These are phyloP conservation scores for Archegozetes longisetosus DNA, from an alignment of 1,140 invertebrate species.

Conservation along the genomic window DNA sequence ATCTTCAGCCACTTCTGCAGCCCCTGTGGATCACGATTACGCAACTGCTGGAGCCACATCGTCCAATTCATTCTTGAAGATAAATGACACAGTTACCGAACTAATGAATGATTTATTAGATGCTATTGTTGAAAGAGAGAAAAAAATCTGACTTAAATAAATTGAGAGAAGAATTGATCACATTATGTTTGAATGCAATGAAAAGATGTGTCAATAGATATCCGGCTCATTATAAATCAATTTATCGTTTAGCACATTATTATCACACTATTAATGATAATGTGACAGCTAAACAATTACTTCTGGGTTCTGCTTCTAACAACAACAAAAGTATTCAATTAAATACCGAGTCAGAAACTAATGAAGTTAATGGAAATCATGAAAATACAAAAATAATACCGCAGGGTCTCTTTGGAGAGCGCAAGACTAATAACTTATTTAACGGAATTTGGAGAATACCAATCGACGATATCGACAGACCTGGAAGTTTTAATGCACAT, in stretches of 20 bases:
- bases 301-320: conserved; percentile 39
- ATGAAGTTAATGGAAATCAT: conserved; percentile 3
- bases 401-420: conserved; percentile 63
- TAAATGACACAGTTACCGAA: conserved; percentile 17
- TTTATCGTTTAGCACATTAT: conserved; percentile 68
- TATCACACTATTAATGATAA: conserved; percentile 49
- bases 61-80: not conserved
- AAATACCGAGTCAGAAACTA: not conserved
- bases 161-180: conserved; percentile 30
- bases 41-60: conserved; percentile 23
- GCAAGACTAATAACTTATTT: conserved; percentile 72
- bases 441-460: conserved; percentile 86
- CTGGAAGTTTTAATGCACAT: conserved; percentile 76
- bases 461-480: conserved; percentile 68
- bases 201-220: conserved; percentile 68
- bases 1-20: not conserved
- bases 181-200: conserved; percentile 51
- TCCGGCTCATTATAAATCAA: conserved; percentile 78
- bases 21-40: conserved; percentile 28
- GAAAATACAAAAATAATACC: conserved; percentile 23
- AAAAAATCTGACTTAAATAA: conserved; percentile 9
- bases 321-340: conserved; percentile 1
- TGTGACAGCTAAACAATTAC: conserved; percentile 4
- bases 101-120: conserved; percentile 21
- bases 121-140: conserved; percentile 16